Base-by-base conservation (phyloP, 2,888 invertebrate genomes). In the Orthosia gothica region DNA sequence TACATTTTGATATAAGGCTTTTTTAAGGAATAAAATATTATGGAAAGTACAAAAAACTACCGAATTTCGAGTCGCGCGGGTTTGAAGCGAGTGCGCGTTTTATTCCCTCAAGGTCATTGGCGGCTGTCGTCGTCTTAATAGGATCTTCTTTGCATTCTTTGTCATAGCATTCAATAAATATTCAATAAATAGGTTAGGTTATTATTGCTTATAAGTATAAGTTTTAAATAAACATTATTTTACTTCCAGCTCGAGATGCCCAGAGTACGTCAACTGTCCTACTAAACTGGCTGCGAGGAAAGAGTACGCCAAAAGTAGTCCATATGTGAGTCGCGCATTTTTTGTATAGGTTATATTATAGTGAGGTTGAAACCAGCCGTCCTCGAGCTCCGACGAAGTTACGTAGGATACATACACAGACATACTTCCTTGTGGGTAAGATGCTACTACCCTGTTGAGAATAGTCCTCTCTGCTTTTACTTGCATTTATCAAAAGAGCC, bases 211-310 rank as follows among this genome's bases (percentile, higher is more conserved):
- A 61, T n/a, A 61, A 61, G 15, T 45, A n/a, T 59, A 40, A 15
- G 61, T 40, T 63, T 66, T 20, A 55, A 18, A 52, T 50, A 32
- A 74, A 55, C 3, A n/a, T 59, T 58, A 13, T 62, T 71, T 69
- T 70, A 52, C 62, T 97, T 97, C 73, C 94, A 98, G 98, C 98
- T 87, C 98, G 98, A 89, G 98, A 98, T 90, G 97, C 97, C 66
- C 98, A 98, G 93, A 98, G 98, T 91, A 98, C 98, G 47, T 97
- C 98, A 74, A 98, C 98, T 83, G 98, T 98, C 79, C 97, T 98
- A 65, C 94, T 98, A 82, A 98, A 98, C 94, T 98, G 98, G 98
- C 96, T 98, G 76, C 97, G 98, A 97, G 98, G 98, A 80, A 98
- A 97, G 91, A 98, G 97, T 89, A 97, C 97, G 47, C 97, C 97